These are phyloP conservation scores for Pediacus dermestoides DNA, from an alignment of 2,888 invertebrate genomes.

Conservation along the genomic window DNA sequence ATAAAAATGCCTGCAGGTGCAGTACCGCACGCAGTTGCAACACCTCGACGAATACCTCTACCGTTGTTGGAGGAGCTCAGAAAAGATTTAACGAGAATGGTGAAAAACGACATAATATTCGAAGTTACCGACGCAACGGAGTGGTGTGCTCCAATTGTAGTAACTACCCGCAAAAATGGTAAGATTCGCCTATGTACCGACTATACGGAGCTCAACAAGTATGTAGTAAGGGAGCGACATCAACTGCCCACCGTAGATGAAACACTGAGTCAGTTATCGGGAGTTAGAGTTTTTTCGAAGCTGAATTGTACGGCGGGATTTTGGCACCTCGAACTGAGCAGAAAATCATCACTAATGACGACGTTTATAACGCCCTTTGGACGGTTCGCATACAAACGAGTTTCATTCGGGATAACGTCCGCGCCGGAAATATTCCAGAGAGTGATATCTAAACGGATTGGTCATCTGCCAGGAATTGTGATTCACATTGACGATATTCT, in stretches of 20 bases:
- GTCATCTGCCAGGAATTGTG: slow-evolving; percentile 6
- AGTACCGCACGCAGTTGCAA: slow-evolving; percentile 29
- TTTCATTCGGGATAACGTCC: slow-evolving; percentile 15
- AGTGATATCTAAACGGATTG: slow-evolving; percentile 3
- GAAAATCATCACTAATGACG: slow-evolving; percentile 10
- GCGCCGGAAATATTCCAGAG: slow-evolving; percentile 15
- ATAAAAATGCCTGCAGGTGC: slow-evolving; percentile 31
- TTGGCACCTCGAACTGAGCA: slow-evolving; percentile 26
- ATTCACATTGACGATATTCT: slow-evolving; percentile 18
- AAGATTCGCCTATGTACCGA: slow-evolving; percentile 33
- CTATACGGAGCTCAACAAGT: slow-evolving; percentile 32
- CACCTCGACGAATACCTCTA: slow-evolving; percentile 37
- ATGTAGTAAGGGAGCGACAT: slow-evolving; percentile 21
- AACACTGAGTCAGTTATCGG: slow-evolving; percentile 22
- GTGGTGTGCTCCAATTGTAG: slow-evolving; percentile 42
- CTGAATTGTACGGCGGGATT: slow-evolving; percentile 30
- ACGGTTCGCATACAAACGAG: slow-evolving; percentile 12
- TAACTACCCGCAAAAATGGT: slow-evolving; percentile 30
- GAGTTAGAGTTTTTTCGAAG: slow-evolving; percentile 24
- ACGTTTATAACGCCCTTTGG: slow-evolving; percentile 20
- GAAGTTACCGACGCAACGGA: slow-evolving; percentile 34
- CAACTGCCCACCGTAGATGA: slow-evolving; percentile 26
- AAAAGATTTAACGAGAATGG: slow-evolving; percentile 33
- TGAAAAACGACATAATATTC: slow-evolving; percentile 30
- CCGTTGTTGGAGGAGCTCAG: slow-evolving; percentile 36